phyloP scores from a whole-genome alignment of 1,140 invertebrate genomes.

The Nylanderia fulva region DNA sequence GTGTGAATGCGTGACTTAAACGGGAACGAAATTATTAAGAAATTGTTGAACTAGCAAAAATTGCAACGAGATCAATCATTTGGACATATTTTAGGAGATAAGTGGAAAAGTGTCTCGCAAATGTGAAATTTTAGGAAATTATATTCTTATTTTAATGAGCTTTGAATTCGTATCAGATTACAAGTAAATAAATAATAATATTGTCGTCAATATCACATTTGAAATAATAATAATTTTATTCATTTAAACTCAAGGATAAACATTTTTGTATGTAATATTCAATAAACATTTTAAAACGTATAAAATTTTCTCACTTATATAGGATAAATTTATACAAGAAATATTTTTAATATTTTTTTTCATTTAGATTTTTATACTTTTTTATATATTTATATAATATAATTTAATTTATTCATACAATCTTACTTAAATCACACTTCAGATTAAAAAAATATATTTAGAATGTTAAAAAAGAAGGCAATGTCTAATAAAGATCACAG shows the following conservation, averaged over 20 bases:
- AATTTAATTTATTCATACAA: slow-evolving; percentile 3
- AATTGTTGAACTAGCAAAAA: slow-evolving; percentile 35
- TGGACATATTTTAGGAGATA: background rate
- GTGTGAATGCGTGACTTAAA: slow-evolving; percentile 56
- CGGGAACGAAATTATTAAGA: background rate
- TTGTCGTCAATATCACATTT: background rate
- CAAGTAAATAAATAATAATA: background rate
- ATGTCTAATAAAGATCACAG: background rate
- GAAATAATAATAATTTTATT: too few relatives aligned
- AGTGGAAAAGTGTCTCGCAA: too few relatives aligned
- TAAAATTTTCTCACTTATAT: background rate
- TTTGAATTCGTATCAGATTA: background rate
- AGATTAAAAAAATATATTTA: background rate
- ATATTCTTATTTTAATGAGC: background rate
- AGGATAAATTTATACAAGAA: too few relatives aligned
- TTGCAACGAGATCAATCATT: background rate
- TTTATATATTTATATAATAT: background rate
- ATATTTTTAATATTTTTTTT: background rate
- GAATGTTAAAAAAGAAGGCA: background rate
- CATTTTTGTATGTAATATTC: background rate
- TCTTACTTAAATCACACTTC: background rate
- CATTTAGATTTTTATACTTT: background rate
- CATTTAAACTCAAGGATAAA: background rate
- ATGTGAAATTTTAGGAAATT: background rate
- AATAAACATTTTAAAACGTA: background rate